Percentiles rank a stretch among this genome's conserved stretches.
Evolutionary conservation across 2,888 invertebrate species (phyloP).

Genomic region (Hyposoter dolosus): DNA sequence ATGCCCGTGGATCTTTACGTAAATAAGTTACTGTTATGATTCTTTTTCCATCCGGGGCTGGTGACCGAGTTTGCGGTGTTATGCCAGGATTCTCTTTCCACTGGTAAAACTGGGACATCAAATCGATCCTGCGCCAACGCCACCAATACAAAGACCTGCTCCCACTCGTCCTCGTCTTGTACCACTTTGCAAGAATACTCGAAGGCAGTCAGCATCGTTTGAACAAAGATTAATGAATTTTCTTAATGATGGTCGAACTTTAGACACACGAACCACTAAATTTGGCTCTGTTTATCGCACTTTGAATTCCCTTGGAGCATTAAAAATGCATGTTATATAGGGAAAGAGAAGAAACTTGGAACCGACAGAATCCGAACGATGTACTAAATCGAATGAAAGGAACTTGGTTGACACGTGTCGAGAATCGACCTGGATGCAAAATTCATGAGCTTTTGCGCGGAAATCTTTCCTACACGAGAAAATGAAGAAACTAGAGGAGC

Average conservation of each 20-base stretch:
- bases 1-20: not conserved
- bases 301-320: not conserved
- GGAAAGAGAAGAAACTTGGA: not conserved
- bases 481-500: conserved; percentile 9
- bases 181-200: not conserved
- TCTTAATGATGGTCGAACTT: not conserved
- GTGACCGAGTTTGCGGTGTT: conserved; percentile 31
- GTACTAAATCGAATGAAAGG: conserved; percentile 1
- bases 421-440: conserved; percentile 71
- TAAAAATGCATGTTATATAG: not conserved
- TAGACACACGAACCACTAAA: not conserved
- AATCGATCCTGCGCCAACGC: conserved; percentile 78
- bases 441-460: conserved; percentile 64
- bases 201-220: not conserved
- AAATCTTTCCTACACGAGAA: conserved; percentile 11
- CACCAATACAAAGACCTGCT: conserved; percentile 69
- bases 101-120: conserved; percentile 81
- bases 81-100: conserved; percentile 55
- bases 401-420: conserved; percentile 48
- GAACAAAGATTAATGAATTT: not conserved
- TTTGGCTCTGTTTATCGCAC: not conserved
- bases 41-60: not conserved
- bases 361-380: not conserved
- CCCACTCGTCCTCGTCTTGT: conserved; percentile 41
- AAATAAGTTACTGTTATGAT: not conserved